Evolutionary conservation across 2,113 vertebrate genomes (phyloP).

Genomic region (Butorides virescens): DNA sequence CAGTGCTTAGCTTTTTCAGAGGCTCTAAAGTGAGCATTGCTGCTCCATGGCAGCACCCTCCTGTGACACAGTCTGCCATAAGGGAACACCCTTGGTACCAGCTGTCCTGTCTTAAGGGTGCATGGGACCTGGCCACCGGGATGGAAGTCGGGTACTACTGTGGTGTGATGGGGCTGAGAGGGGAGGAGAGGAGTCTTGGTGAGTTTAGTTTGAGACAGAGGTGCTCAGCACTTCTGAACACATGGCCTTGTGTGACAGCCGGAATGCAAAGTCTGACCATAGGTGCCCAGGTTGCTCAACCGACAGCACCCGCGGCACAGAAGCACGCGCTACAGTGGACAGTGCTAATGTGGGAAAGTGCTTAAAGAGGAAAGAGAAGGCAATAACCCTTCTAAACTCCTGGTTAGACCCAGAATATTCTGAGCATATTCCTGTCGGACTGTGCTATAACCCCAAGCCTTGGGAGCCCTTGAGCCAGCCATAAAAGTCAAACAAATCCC

Average conservation of each 20-base stretch:
- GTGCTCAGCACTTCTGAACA: too few species aligned
- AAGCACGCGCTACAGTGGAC: neutral
- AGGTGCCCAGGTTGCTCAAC: fast-evolving
- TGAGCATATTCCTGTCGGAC: neutral
- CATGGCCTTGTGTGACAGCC: neutral
- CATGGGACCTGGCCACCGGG: too few species aligned
- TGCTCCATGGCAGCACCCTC: too few species aligned
- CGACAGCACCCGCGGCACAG: neutral
- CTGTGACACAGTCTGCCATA: too few species aligned
- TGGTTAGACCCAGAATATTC: neutral
- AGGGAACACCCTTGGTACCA: too few species aligned
- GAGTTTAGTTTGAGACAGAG: too few species aligned
- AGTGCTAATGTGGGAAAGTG: neutral
- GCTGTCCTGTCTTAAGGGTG: too few species aligned
- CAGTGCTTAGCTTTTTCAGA: neutral
- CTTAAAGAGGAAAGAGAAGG: neutral
- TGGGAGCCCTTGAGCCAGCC: neutral
- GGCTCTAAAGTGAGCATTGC: too few species aligned
- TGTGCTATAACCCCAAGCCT: neutral
- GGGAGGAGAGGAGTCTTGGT: too few species aligned
- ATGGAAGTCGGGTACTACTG: too few species aligned
- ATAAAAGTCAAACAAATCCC: neutral
- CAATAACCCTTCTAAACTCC: neutral
- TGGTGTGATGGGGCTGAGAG: too few species aligned
- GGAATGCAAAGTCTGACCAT: neutral